phyloP scores from a whole-genome alignment of 2,888 invertebrate genomes.

The Brenthis ino region DNA sequence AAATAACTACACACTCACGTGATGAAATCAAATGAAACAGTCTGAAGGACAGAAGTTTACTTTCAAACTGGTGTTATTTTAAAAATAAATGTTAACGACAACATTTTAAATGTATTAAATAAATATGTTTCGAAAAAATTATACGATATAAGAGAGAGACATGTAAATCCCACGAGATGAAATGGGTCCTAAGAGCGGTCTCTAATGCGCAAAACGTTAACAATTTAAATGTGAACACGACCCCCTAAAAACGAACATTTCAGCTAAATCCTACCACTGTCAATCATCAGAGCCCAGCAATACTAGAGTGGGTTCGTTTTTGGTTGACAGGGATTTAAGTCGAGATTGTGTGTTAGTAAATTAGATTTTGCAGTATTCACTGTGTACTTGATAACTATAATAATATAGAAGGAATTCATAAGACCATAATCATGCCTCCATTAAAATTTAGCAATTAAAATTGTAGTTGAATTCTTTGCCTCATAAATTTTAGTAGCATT shows the following conservation, averaged over 20 bases:
- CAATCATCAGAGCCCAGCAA: slow-evolving; percentile 8
- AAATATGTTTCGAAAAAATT: slow-evolving; percentile 6
- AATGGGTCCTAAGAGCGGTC: slow-evolving; percentile 18
- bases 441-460: too few relatives aligned
- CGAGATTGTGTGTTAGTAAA: neutral
- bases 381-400: too few relatives aligned
- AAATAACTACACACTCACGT: slow-evolving; percentile 17
- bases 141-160: slow-evolving; percentile 5
- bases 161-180: slow-evolving; percentile 15
- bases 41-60: slow-evolving; percentile 12
- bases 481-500: too few relatives aligned
- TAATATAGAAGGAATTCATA: too few relatives aligned
- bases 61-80: slow-evolving; percentile 14
- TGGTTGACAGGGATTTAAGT: neutral
- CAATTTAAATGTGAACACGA: slow-evolving; percentile 11
- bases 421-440: too few relatives aligned
- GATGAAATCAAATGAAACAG: slow-evolving; percentile 12
- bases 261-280: slow-evolving; percentile 10
- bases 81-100: slow-evolving; percentile 1
- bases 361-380: too few relatives aligned
- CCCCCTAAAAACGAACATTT: slow-evolving; percentile 8
- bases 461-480: too few relatives aligned
- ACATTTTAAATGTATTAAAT: neutral
- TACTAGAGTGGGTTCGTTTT: neutral
- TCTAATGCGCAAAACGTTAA: slow-evolving; percentile 9